phyloP scores from a whole-genome alignment of 1,140 invertebrate species.

The Harpegnathos saltator region DNA sequence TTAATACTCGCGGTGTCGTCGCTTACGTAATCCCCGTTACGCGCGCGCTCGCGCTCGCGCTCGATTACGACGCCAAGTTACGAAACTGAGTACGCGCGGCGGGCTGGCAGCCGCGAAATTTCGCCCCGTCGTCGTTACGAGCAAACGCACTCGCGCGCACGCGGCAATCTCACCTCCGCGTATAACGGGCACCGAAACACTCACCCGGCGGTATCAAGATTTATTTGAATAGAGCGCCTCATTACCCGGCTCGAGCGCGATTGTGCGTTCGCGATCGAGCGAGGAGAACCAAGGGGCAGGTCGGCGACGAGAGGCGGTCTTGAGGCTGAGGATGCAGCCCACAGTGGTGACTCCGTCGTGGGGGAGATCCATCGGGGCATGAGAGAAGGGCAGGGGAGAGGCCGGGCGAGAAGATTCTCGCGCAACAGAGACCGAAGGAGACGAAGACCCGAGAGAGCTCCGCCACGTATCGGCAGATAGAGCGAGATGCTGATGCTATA shows the following conservation, averaged over 20 bases:
- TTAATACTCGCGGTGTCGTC: conserved; percentile 20
- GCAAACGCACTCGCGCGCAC: conserved; percentile 41
- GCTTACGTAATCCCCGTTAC: background rate
- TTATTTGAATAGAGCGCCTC: conserved; percentile 85
- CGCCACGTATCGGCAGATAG: conserved; percentile 43
- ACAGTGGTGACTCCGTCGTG: conserved; percentile 21
- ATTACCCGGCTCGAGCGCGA: conserved; percentile 83
- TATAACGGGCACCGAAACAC: conserved; percentile 81
- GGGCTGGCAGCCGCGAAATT: conserved; percentile 64
- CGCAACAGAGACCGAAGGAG: conserved; percentile 37
- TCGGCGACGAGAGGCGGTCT: conserved; percentile 41
- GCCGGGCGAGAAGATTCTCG: conserved; percentile 58
- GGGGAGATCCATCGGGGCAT: conserved; percentile 12
- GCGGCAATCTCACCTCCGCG: conserved; percentile 56
- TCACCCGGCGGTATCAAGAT: conserved; percentile 82
- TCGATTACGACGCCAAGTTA: background rate
- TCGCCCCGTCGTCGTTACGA: conserved; percentile 63
- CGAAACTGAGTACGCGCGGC: conserved; percentile 8
- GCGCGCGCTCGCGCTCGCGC: background rate
- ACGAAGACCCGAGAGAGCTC: conserved; percentile 13
- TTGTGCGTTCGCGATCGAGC: conserved; percentile 79
- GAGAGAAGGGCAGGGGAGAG: too few relatives aligned
- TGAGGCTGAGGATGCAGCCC: conserved; percentile 50
- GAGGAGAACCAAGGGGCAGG: conserved; percentile 45
- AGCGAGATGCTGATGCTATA: conserved; percentile 36